A percentile compares a stretch with the other conserved stretches of the same genome.
phyloP scores from a whole-genome alignment of 2,113 vertebrate genomes.

The Pseudopodoces humilis region DNA sequence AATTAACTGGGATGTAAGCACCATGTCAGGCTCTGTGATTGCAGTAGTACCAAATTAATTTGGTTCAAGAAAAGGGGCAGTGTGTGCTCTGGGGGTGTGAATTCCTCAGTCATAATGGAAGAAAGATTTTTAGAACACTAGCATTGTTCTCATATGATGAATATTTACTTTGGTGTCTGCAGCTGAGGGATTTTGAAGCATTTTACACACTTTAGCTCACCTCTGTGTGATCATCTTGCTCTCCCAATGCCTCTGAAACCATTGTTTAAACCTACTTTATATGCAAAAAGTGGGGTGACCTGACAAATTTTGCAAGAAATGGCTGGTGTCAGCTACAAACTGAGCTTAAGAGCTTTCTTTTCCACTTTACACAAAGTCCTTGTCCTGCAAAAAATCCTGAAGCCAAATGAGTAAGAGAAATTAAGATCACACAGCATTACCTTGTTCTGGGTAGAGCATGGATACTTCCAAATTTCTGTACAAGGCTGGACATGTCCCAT shows the following conservation, averaged over 20 bases:
- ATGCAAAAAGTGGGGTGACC: neutral
- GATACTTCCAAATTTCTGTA: neutral
- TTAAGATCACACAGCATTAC: neutral
- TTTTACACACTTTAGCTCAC: neutral
- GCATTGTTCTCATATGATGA: neutral
- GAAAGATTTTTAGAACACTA: neutral
- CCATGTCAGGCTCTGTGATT: neutral
- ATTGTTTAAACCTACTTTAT: neutral
- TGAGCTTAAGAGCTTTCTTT: neutral
- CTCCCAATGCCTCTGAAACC: neutral
- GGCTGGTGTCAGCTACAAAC: neutral
- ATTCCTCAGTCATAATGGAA: neutral
- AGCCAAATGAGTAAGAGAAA: neutral
- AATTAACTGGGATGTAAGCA: neutral
- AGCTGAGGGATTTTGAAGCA: neutral
- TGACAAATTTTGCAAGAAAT: neutral
- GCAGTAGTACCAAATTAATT: neutral
- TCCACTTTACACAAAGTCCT: neutral
- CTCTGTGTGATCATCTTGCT: neutral
- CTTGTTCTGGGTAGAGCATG: neutral
- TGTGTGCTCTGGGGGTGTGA: neutral
- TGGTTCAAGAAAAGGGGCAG: neutral
- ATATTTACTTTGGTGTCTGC: neutral
- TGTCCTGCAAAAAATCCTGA: neutral
- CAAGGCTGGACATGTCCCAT: neutral